These are phyloP conservation scores for Origma solitaria DNA, from an alignment of 2,113 vertebrate species.

Conservation along the genomic window DNA sequence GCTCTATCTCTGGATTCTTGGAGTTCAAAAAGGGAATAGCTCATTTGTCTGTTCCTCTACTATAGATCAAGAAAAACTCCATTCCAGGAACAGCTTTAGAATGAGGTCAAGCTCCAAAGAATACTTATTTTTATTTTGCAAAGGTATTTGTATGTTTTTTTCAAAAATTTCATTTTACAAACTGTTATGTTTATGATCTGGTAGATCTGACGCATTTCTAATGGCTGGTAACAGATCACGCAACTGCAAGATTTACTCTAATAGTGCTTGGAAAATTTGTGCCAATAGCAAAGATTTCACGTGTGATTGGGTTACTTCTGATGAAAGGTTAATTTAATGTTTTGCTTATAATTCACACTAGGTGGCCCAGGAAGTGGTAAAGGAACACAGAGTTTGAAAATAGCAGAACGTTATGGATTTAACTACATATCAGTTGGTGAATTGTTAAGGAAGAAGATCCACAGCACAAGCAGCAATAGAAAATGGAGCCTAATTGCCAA, in stretches of 20 bases:
- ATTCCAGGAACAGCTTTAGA: background rate
- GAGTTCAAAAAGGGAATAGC: background rate
- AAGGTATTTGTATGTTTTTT: background rate
- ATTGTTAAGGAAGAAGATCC: conserved; percentile 94
- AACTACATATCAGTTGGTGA: conserved; percentile 96
- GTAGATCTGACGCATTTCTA: background rate
- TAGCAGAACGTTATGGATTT: conserved; percentile 94
- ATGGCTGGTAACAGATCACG: background rate
- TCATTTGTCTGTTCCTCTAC: background rate
- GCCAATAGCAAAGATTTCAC: background rate
- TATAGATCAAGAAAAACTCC: background rate
- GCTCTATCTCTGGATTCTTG: background rate
- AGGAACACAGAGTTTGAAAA: conserved; percentile 96
- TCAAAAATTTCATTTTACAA: background rate
- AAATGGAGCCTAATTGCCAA: conserved; percentile 99
- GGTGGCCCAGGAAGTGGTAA: conserved; percentile 98
- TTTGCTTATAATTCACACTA: conserved; percentile 52
- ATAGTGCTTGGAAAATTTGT: background rate
- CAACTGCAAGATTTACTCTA: background rate
- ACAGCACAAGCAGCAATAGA: conserved; percentile 93
- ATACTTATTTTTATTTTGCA: background rate
- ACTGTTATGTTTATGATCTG: background rate
- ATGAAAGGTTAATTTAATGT: background rate
- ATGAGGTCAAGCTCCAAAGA: background rate
- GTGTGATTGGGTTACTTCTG: background rate